phyloP scores from a whole-genome alignment of 2,888 invertebrate species.

The Caenorhabditis sp. region DNA sequence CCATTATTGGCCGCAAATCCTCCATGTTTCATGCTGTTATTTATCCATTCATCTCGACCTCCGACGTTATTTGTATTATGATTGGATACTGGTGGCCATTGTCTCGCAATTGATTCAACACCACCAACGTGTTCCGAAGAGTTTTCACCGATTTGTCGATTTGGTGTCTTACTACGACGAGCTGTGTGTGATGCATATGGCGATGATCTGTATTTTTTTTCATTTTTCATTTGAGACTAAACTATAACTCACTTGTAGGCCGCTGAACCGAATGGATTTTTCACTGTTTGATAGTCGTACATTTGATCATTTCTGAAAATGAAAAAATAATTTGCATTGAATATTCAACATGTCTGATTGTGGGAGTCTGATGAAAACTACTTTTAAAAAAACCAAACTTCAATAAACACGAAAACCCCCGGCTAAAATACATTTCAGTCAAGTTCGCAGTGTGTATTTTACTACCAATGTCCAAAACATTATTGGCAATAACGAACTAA shows the following conservation, averaged over 20 bases:
- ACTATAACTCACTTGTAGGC: slow-evolving; percentile 36
- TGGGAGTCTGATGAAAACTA: no score
- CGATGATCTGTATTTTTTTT: slow-evolving; percentile 43
- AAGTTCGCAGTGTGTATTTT: no score
- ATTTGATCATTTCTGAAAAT: slow-evolving; percentile 32
- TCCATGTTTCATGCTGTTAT: slow-evolving; percentile 18
- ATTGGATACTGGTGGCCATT: slow-evolving; percentile 52
- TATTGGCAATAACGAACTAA: no score
- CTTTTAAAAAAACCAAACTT: no score
- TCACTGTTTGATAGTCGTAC: slow-evolving; percentile 30
- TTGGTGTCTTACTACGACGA: slow-evolving; percentile 48
- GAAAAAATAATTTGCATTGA: background rate
- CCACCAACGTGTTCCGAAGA: slow-evolving; percentile 35
- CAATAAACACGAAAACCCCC: no score
- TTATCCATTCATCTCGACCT: slow-evolving; percentile 41
- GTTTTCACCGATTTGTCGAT: slow-evolving; percentile 16
- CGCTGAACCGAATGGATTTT: slow-evolving; percentile 39
- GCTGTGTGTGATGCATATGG: slow-evolving; percentile 52
- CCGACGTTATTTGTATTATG: slow-evolving; percentile 22
- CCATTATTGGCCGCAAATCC: slow-evolving; percentile 1
- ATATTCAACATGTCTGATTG: no score
- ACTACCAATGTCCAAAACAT: no score
- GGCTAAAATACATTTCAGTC: no score
- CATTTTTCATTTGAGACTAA: no score
- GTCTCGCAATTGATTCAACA: slow-evolving; percentile 37